These are phyloP conservation scores for Leuciscus waleckii DNA, from an alignment of 2,797 vertebrate species.

Conservation along the genomic window DNA sequence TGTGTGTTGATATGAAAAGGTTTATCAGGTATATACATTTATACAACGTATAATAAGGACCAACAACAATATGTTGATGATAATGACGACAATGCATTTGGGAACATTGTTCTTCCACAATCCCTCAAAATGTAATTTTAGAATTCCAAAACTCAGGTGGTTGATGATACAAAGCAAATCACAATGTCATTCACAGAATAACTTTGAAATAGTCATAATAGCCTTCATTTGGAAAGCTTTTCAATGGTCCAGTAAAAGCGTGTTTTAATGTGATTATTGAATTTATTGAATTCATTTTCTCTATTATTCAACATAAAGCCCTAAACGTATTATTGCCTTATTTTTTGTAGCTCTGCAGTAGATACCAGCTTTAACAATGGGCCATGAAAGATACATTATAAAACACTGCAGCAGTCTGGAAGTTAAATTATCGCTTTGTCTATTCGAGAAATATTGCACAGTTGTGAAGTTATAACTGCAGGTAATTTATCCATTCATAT, in stretches of 20 bases:
- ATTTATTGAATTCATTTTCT: constrained; percentile 18
- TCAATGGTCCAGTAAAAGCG: background rate
- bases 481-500: constrained; percentile 55
- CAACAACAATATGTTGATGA: background rate
- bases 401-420: constrained; percentile 47
- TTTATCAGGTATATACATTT: background rate
- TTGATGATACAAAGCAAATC: background rate
- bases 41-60: background rate
- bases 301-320: constrained; percentile 24
- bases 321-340: constrained; percentile 6
- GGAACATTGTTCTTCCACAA: background rate
- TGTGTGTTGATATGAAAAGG: background rate
- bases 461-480: constrained; percentile 58
- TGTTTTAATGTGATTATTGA: constrained; percentile 32
- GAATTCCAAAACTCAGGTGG: background rate
- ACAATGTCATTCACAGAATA: background rate
- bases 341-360: constrained; percentile 41
- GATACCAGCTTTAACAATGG: constrained; percentile 45
- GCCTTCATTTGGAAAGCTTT: constrained; percentile 23
- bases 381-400: constrained; percentile 53
- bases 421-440: constrained; percentile 62
- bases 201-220: constrained; percentile 22
- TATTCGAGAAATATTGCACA: constrained; percentile 48
- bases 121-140: background rate
- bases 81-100: background rate